Conservation (phyloP, 2,797 vertebrate genomes). For the Melanotaenia boesemani region DNA sequence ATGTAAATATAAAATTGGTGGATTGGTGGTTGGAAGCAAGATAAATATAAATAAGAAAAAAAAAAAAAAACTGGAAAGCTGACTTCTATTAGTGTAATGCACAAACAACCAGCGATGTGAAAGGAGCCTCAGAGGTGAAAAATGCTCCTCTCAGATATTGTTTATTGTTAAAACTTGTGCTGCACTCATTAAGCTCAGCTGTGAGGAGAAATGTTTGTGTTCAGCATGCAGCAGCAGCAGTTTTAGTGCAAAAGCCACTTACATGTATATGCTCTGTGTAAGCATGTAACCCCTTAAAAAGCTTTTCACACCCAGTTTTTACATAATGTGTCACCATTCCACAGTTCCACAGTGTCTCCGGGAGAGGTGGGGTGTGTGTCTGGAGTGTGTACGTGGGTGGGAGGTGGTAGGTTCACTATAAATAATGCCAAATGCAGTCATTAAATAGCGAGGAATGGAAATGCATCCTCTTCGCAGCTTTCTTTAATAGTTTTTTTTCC, state of each 20-base stretch:
- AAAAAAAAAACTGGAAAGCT: not conserved
- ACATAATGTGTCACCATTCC: conserved; percentile 58
- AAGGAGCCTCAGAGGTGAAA: not conserved
- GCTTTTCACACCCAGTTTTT: conserved; percentile 55
- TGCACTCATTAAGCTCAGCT: conserved; percentile 33
- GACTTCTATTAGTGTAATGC: not conserved
- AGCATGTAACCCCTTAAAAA: conserved; percentile 53
- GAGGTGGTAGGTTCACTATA: not conserved
- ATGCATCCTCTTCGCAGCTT: not conserved
- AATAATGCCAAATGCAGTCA: too few species aligned
- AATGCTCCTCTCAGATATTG: conserved; percentile 4
- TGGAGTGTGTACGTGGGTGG: not conserved
- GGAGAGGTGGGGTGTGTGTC: conserved; percentile 28
- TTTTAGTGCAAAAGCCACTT: conserved; percentile 50
- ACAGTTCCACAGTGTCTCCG: conserved; percentile 34
- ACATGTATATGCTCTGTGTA: conserved; percentile 55
- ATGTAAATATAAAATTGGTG: not conserved
- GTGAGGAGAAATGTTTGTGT: conserved; percentile 39
- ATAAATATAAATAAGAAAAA: not conserved
- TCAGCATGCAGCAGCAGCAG: conserved; percentile 30
- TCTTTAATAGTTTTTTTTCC: conserved; percentile 2
- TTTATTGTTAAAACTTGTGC: conserved; percentile 35
- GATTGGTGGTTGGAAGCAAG: not conserved
- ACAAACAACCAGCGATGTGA: not conserved
- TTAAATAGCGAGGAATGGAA: too few species aligned